Percentiles rank a stretch among this genome's conserved stretches.
phyloP scores from a whole-genome alignment of 2,113 vertebrate species.

The Uropsilus gracilis region DNA sequence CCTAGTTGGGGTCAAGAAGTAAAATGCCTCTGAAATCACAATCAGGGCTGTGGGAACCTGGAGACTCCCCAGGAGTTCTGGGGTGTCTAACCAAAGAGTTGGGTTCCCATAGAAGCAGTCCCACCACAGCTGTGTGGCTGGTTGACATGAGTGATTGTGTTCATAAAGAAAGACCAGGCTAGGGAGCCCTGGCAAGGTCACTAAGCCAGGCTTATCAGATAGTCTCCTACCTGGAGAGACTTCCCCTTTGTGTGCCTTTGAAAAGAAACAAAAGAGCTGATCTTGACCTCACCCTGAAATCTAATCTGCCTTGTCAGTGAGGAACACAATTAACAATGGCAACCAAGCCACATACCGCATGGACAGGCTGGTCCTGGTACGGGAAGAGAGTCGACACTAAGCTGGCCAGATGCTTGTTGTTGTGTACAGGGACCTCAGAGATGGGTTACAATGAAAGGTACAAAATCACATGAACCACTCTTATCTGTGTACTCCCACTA shows the following conservation, averaged over 20 bases:
- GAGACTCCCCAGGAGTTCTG: neutral
- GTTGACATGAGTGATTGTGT: neutral
- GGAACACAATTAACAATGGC: neutral
- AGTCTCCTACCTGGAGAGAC: neutral
- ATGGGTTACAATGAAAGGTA: neutral
- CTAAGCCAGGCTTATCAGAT: neutral
- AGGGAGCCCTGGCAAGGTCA: neutral
- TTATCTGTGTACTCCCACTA: neutral
- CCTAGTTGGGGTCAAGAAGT: neutral
- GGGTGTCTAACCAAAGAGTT: neutral
- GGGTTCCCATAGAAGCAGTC: neutral
- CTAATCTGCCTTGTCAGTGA: neutral
- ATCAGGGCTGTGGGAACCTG: neutral
- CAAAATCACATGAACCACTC: neutral
- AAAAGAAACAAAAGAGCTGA: neutral
- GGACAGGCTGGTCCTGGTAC: neutral
- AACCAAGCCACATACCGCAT: rapidly evolving
- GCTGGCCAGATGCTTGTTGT: neutral
- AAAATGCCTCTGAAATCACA: neutral
- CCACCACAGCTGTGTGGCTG: neutral
- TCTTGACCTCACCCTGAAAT: neutral
- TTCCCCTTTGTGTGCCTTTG: neutral
- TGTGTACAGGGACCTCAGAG: neutral
- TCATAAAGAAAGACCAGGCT: neutral
- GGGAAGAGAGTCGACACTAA: neutral